Evolutionary conservation across 1,140 invertebrate genomes (phyloP).

Genomic region (Drosophila chauvacae): DNA sequence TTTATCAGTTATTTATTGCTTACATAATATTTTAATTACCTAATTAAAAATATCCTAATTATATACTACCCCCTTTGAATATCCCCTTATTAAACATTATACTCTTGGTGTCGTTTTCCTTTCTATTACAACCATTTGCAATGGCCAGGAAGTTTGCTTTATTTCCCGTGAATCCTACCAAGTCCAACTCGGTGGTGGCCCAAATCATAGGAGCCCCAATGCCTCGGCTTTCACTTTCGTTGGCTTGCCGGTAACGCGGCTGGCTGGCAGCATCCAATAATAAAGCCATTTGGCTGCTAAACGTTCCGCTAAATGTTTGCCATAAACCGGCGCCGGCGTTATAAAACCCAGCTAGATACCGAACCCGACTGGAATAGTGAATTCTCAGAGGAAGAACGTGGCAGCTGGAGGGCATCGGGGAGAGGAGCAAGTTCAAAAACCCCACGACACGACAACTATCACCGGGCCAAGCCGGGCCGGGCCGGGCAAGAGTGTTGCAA

Average conservation of each 20-base stretch:
- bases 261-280: constrained; percentile 63
- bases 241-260: constrained; percentile 18
- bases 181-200: constrained; percentile 5
- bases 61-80: accelerated
- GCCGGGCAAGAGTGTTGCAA: constrained; percentile 49
- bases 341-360: constrained; percentile 54
- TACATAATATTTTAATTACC: no score
- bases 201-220: constrained; percentile 29
- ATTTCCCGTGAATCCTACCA: not conserved
- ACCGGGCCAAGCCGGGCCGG: constrained; percentile 18
- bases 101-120: not conserved
- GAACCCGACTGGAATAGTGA: constrained; percentile 16
- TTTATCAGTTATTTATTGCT: no score
- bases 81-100: not conserved
- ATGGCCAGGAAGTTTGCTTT: not conserved
- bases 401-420: constrained; percentile 5
- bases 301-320: constrained; percentile 73
- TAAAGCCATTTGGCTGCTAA: constrained; percentile 76
- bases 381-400: not conserved
- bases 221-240: constrained; percentile 65
- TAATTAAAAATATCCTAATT: not conserved
- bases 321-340: constrained; percentile 69
- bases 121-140: not conserved
- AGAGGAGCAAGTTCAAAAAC: constrained; percentile 74
- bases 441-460: constrained; percentile 57